Evolutionary conservation across 37 sponge, comb jelly and placozoan species (phyloP), one percentile per base, ranked within the genome.

Genomic region (Theonella swinhoei): DNA sequence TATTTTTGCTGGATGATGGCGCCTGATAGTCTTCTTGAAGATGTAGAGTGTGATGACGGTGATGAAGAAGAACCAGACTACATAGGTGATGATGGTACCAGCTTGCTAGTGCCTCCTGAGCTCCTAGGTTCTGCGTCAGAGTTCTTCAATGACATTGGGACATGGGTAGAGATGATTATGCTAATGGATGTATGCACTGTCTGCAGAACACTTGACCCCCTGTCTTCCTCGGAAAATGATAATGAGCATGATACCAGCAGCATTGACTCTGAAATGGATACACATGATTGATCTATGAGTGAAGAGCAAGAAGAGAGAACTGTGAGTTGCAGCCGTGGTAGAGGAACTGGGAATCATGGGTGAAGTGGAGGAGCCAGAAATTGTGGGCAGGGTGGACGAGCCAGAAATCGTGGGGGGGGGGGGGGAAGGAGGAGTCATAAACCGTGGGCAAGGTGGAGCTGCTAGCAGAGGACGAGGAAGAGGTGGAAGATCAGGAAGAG

Each of bases 211-310:
- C n/a, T n/a, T 24, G 8, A 24, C 17, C 67, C 67, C 8, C 67
- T n/a, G n/a, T 7, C 17, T 7, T 29, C 8, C 8, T 23, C 8
- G 7, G 67, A 23, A 29, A 29, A 11, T 7, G 67, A 7, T 24
- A 29, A 23, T 7, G 20, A 66, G n/a, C 7, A 25, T 26, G 67
- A 66, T 8, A 29, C 60, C 90, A 86, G 36, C 91, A 90, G 34
- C 96, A 90, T 61, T 93, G 92, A 74, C 88, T 93, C 33, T 86
- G 90, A 83, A 47, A 0, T 17, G 59, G 31, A 5, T 54, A 29
- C 5, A 47, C 32, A 76, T 25, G 17, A 61, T 28, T 29, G 47
- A 29, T 9, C 32, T 28, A 33, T 30, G 60, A 29, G n/a, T 4
- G 59, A 28, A 26, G 62, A 54, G 28, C 25, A 23, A 43, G 61